A percentile compares a stretch with the other conserved stretches of the same genome.
These are phyloP conservation scores for Gallinago paraguaiae DNA, from an alignment of 2,113 vertebrate species.

Conservation along the genomic window DNA sequence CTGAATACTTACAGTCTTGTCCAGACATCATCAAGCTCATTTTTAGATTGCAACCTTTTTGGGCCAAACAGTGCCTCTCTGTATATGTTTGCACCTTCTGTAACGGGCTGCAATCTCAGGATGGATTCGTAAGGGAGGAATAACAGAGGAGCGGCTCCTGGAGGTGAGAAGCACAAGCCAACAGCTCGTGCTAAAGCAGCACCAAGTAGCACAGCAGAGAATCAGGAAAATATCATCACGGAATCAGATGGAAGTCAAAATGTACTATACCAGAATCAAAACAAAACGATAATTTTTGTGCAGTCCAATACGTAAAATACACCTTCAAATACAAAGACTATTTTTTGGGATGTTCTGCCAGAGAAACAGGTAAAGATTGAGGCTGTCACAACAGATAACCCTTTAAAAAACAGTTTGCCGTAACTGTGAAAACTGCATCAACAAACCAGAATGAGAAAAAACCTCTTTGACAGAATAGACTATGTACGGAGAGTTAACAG, in stretches of 20 bases:
- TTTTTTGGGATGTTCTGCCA: not conserved
- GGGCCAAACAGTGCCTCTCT: constrained; percentile 4
- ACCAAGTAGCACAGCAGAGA: not conserved
- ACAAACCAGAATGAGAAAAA: not conserved
- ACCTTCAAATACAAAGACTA: not conserved
- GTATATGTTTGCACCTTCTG: not conserved
- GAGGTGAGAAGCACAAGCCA: not conserved
- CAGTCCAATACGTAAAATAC: not conserved
- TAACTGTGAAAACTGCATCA: not conserved
- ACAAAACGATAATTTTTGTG: not conserved
- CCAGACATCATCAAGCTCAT: constrained; percentile 52
- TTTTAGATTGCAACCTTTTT: constrained; percentile 35
- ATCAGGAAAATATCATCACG: not conserved
- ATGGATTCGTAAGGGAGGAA: not conserved
- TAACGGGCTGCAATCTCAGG: not conserved
- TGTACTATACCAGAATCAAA: not conserved
- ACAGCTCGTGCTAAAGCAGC: not conserved
- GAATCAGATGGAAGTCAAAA: not conserved
- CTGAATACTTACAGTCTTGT: constrained; percentile 60
- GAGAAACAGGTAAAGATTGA: not conserved
- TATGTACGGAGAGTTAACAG: not conserved
- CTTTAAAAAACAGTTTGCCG: not conserved
- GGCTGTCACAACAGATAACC: not conserved
- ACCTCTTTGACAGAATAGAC: not conserved
- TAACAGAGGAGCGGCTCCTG: not conserved